Evolutionary conservation across 2,888 invertebrate species (phyloP).

Genomic region (Sepioteuthis lessoniana): DNA sequence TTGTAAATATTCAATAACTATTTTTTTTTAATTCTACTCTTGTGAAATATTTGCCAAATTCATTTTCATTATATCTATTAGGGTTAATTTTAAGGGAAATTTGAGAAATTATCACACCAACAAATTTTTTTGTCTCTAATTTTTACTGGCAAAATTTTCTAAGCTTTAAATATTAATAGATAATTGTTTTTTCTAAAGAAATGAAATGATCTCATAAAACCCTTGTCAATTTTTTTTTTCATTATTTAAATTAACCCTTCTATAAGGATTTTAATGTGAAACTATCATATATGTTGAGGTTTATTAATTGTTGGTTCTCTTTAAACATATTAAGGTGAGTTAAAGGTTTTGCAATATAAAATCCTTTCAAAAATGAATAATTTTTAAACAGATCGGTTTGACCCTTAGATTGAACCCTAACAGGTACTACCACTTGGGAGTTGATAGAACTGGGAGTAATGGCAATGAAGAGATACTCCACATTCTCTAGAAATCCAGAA

Average conservation of each 20-base stretch:
- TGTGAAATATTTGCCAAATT: neutral
- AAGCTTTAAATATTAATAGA: neutral
- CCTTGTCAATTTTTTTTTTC: neutral
- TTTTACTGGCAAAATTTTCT: neutral
- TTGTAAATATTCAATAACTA: neutral
- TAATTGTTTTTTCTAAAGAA: neutral
- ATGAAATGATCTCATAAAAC: neutral
- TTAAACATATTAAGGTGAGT: too few species aligned
- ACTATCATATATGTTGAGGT: neutral
- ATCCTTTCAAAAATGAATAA: too few species aligned
- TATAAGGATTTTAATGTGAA: neutral
- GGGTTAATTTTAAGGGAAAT: neutral
- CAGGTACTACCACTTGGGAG: too few species aligned
- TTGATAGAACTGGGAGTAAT: too few species aligned
- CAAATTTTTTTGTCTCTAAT: neutral
- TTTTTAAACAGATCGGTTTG: too few species aligned
- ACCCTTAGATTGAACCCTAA: too few species aligned
- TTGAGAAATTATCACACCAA: neutral
- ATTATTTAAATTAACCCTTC: neutral
- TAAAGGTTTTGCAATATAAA: too few species aligned
- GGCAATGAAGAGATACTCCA: too few species aligned
- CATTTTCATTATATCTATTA: neutral
- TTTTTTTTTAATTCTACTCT: neutral
- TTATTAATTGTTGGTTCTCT: neutral
- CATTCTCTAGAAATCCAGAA: too few species aligned